These are phyloP conservation scores for Serranus cabrilla DNA, from an alignment of 2,797 vertebrate species.

Conservation along the genomic window DNA sequence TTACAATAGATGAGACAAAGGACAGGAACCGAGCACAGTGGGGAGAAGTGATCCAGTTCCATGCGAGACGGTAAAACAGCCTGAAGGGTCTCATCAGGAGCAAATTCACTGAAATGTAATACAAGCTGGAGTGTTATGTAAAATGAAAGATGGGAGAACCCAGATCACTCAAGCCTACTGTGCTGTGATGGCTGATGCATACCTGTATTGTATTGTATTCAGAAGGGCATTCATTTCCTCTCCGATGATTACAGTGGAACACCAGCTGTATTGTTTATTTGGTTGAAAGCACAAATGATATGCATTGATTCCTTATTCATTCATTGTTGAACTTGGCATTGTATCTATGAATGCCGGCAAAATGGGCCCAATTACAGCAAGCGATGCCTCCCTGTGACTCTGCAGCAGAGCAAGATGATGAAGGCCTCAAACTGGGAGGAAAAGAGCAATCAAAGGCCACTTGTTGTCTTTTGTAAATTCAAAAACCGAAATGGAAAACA, in stretches of 20 bases:
- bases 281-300: slow-evolving; percentile 77
- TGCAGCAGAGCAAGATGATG: slow-evolving; percentile 62
- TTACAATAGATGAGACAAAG: slow-evolving; percentile 72
- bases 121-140: slow-evolving; percentile 71
- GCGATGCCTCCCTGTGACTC: slow-evolving; percentile 61
- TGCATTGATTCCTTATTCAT: slow-evolving; percentile 80
- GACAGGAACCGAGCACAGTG: slow-evolving; percentile 53
- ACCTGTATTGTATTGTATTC: slow-evolving; percentile 76
- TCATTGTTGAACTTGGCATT: slow-evolving; percentile 75
- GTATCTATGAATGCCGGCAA: slow-evolving; percentile 67
- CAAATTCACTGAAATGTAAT: slow-evolving; percentile 77
- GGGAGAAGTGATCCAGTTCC: slow-evolving; percentile 63
- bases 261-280: slow-evolving; percentile 77
- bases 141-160: slow-evolving; percentile 68
- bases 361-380: slow-evolving; percentile 74
- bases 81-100: slow-evolving; percentile 76
- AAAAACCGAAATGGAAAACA: slow-evolving; percentile 58
- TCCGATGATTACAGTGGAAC: slow-evolving; percentile 63
- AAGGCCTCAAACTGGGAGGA: slow-evolving; percentile 75
- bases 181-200: slow-evolving; percentile 51
- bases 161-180: slow-evolving; percentile 65
- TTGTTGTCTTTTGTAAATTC: slow-evolving; percentile 72
- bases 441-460: slow-evolving; percentile 75
- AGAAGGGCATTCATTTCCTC: slow-evolving; percentile 71
- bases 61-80: slow-evolving; percentile 57